Evolutionary conservation across 2,797 vertebrate species (phyloP).

Genomic region (Salmo trutta): DNA sequence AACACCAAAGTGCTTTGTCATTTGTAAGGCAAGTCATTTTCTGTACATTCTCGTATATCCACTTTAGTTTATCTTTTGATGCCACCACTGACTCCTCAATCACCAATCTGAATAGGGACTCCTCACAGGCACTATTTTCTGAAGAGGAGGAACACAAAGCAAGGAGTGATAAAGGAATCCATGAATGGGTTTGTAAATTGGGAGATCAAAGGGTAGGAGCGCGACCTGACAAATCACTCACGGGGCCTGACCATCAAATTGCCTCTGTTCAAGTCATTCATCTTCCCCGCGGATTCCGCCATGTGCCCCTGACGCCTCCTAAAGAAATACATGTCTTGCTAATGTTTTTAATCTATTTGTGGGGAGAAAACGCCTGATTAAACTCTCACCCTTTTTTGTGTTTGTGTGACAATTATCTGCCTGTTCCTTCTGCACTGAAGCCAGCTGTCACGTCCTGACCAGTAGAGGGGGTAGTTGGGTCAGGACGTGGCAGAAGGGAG

Average conservation of each 20-base stretch:
- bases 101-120: neutral
- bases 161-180: conserved; percentile 11
- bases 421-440: conserved; percentile 28
- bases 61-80: neutral
- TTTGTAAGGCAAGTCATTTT: neutral
- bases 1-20: neutral
- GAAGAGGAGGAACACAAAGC: neutral
- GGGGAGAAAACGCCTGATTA: conserved; percentile 46
- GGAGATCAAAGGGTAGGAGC: conserved; percentile 41
- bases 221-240: conserved; percentile 54
- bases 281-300: conserved; percentile 38
- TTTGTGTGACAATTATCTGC: conserved; percentile 35
- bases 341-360: conserved; percentile 33
- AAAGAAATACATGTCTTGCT: conserved; percentile 44
- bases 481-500: no score
- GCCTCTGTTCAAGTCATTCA: conserved; percentile 42
- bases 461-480: no score
- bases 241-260: conserved; percentile 50
- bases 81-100: neutral
- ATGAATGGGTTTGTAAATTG: conserved; percentile 47
- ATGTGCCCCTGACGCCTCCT: conserved; percentile 30
- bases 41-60: neutral
- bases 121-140: neutral
- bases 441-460: no score
- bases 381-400: conserved; percentile 40